A percentile compares a stretch with the other conserved stretches of the same genome.
Conservation (phyloP, 2,888 invertebrate genomes). For the Cerceris rybyensis region DNA sequence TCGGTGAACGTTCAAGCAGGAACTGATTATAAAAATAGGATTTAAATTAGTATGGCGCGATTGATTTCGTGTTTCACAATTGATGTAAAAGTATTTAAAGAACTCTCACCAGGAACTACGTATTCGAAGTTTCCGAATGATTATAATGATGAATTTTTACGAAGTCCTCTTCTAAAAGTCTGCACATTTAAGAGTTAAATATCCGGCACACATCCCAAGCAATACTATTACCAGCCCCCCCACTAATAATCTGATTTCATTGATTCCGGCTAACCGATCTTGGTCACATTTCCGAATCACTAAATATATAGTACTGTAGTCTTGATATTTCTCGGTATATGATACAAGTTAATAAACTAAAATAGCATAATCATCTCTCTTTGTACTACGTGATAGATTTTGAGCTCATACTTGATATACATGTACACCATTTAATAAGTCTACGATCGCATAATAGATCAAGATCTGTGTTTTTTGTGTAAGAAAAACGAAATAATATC, state of each 20-base stretch:
- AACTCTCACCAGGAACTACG: slow-evolving; percentile 56
- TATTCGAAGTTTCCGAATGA: slow-evolving; percentile 54
- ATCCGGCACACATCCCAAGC: slow-evolving; percentile 66
- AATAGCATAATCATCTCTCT: slow-evolving; percentile 78
- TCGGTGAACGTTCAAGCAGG: slow-evolving; percentile 22
- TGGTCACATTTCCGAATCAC: slow-evolving; percentile 73
- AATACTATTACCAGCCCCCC: slow-evolving; percentile 51
- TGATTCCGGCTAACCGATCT: slow-evolving; percentile 66
- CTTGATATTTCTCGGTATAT: slow-evolving; percentile 76
- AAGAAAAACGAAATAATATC: slow-evolving; percentile 65
- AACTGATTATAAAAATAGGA: slow-evolving; percentile 25
- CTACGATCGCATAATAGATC: slow-evolving; percentile 78
- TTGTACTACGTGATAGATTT: slow-evolving; percentile 79
- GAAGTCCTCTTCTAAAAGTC: slow-evolving; percentile 52
- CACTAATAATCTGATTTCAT: slow-evolving; percentile 65
- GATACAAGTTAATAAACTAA: slow-evolving; percentile 75
- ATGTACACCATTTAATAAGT: slow-evolving; percentile 72
- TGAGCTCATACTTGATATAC: slow-evolving; percentile 77
- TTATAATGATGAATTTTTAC: slow-evolving; percentile 62
- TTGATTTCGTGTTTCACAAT: slow-evolving; percentile 66
- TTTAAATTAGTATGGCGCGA: slow-evolving; percentile 55
- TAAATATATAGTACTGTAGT: slow-evolving; percentile 75
- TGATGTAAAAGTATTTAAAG: slow-evolving; percentile 66
- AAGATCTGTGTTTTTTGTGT: slow-evolving; percentile 77
- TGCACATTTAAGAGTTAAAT: slow-evolving; percentile 61